Conservation (phyloP, 2,797 vertebrate genomes). For the Neosilurus mollespiculum region DNA sequence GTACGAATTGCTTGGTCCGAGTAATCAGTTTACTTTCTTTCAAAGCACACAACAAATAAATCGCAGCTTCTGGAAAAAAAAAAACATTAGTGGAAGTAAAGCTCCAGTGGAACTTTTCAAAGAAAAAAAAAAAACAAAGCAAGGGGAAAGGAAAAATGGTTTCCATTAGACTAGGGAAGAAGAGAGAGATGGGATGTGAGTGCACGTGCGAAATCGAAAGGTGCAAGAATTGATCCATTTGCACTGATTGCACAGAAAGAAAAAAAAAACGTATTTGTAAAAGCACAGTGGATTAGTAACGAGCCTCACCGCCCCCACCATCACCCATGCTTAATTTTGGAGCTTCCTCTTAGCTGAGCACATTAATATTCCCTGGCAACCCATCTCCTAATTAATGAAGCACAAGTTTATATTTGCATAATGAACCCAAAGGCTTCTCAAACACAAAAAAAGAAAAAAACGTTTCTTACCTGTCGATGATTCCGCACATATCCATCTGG, state of each 20-base stretch:
- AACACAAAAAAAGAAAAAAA: background rate
- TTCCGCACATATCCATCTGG: conserved; percentile 88
- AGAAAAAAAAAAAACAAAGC: background rate
- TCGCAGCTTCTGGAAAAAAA: conserved; percentile 49
- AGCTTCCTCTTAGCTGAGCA: background rate
- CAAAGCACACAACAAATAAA: conserved; percentile 54
- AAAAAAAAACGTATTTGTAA: background rate
- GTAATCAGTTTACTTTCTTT: conserved; percentile 40
- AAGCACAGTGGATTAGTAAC: background rate
- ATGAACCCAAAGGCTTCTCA: conserved; percentile 9
- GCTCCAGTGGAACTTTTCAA: conserved; percentile 21
- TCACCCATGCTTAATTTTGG: background rate
- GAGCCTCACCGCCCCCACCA: background rate
- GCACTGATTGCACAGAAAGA: background rate
- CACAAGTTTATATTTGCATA: conserved; percentile 21
- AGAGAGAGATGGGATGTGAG: background rate
- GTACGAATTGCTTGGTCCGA: conserved; percentile 29
- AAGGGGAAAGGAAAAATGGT: conserved; percentile 3
- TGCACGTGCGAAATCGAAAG: background rate
- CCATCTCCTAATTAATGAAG: conserved; percentile 36
- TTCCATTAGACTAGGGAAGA: background rate
- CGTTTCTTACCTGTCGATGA: conserved; percentile 84
- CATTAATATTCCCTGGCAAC: conserved; percentile 35
- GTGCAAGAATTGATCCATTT: background rate
- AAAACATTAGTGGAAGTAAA: conserved; percentile 32